These are phyloP conservation scores for Sebastes matsubarae DNA, from an alignment of 2,797 vertebrate genomes.

Conservation along the genomic window DNA sequence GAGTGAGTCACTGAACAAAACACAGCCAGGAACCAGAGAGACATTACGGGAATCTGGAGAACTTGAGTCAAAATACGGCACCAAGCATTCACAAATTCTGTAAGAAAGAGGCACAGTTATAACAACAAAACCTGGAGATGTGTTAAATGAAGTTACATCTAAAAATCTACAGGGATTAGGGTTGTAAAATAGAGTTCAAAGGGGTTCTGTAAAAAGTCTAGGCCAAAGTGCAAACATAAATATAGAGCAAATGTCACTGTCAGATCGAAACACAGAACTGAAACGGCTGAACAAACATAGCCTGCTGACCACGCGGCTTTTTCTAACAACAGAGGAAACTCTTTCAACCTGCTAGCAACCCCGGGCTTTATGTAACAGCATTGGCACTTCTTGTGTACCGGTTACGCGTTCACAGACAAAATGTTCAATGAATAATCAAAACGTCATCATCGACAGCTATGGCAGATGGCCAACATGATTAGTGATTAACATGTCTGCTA, in stretches of 20 bases:
- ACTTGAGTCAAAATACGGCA: conserved; percentile 75
- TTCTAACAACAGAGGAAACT: not conserved
- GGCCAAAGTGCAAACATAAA: not conserved
- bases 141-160: not conserved
- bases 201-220: not conserved
- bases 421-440: conserved; percentile 17
- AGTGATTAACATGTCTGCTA: conserved; percentile 11
- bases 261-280: conserved; percentile 33
- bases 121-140: conserved; percentile 21
- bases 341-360: not conserved
- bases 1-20: conserved; percentile 44
- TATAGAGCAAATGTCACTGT: conserved; percentile 21
- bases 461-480: not conserved
- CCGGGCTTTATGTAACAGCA: conserved; percentile 27
- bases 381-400: not conserved
- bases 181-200: not conserved
- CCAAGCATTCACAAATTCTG: conserved; percentile 84
- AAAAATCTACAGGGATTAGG: not conserved
- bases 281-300: conserved; percentile 50
- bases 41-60: conserved; percentile 82
- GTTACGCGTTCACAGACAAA: not conserved
- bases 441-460: not conserved
- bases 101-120: conserved; percentile 80
- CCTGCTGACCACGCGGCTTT: not conserved
- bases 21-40: conserved; percentile 63